These are phyloP conservation scores for Corella eumyota DNA, from an alignment of 23 tunicate species.

Conservation along the genomic window DNA sequence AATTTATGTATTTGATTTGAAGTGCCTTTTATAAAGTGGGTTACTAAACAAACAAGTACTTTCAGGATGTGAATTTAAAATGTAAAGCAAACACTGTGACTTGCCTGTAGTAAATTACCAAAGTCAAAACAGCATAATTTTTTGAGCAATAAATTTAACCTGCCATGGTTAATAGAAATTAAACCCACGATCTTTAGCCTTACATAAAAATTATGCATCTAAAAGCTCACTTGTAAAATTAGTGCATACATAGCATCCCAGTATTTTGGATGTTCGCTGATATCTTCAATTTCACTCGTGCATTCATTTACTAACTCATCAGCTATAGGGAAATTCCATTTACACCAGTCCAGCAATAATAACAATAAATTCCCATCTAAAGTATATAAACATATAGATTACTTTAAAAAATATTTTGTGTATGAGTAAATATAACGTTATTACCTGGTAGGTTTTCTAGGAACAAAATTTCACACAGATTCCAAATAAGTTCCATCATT, in stretches of 20 bases:
- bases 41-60: no score
- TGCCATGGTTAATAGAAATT: not conserved
- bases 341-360: conserved; percentile 67
- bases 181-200: no score
- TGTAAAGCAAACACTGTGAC: conserved; percentile 1
- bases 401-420: not conserved
- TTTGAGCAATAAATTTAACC: not conserved
- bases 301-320: conserved; percentile 54
- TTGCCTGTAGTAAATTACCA: not conserved
- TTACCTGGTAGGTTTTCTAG: conserved; percentile 74
- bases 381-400: not conserved
- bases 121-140: not conserved
- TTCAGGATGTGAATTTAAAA: no score
- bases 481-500: conserved; percentile 90
- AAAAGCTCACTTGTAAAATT: conserved; percentile 41
- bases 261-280: conserved; percentile 33
- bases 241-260: conserved; percentile 68
- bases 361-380: conserved; percentile 36
- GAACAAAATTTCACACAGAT: conserved; percentile 79
- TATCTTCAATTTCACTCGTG: conserved; percentile 13
- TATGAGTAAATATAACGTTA: not conserved
- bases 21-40: not conserved
- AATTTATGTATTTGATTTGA: not conserved
- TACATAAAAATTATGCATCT: not conserved
- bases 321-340: conserved; percentile 80